Conservation (phyloP, 2,113 vertebrate species). For the Pandion haliaetus region DNA sequence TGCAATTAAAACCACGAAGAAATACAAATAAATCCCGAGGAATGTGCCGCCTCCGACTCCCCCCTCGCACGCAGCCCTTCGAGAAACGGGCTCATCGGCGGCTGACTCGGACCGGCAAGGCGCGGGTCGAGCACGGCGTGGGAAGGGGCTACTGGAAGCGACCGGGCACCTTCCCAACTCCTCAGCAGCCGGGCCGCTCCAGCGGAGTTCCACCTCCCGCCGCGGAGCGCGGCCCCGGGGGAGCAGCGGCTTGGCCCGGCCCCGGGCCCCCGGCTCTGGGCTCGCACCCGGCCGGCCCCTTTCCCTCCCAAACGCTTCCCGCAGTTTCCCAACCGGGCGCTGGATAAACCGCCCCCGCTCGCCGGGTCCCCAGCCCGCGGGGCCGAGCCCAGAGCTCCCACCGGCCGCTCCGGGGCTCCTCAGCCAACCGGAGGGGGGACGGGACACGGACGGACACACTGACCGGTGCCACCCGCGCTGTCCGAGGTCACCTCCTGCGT, state of each 20-base stretch:
- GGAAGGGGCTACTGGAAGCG: neutral
- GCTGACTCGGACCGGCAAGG: no score
- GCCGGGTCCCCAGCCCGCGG: neutral
- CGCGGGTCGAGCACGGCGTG: neutral
- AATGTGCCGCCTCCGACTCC: neutral
- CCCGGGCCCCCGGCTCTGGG: no score
- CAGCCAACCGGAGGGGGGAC: no score
- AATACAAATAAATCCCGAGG: neutral
- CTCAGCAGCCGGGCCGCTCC: rapidly evolving
- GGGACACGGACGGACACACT: neutral
- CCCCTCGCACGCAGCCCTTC: neutral
- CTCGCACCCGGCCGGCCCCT: no score
- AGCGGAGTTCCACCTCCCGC: rapidly evolving
- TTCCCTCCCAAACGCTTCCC: neutral
- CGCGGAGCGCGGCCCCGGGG: neutral
- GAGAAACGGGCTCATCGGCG: neutral
- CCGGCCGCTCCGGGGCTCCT: no score
- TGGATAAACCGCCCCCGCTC: neutral
- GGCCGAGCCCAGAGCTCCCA: neutral
- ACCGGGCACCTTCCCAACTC: rapidly evolving
- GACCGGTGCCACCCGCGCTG: constrained; percentile 63
- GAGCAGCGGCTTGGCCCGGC: neutral
- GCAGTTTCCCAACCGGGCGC: neutral
- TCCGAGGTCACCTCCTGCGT: constrained; percentile 69
- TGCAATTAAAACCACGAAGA: constrained; percentile 28